Base-by-base conservation (phyloP, 2,888 invertebrate genomes). In the Lysandra coridon region DNA sequence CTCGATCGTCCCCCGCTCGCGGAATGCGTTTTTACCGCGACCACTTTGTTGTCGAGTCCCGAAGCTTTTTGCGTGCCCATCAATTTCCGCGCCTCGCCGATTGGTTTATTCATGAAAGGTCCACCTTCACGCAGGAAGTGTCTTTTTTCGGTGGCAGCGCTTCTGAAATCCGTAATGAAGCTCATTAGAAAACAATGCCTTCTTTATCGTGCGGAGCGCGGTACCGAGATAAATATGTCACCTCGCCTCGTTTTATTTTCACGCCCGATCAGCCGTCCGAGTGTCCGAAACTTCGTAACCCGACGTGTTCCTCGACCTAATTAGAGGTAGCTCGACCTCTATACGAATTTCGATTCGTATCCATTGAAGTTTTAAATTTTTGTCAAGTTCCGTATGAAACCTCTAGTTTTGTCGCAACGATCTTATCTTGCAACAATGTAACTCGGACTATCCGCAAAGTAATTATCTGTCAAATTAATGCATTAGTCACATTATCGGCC, bases 91-190 rank as follows among this genome's bases (percentile, higher is more conserved):
- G 94, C 93, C 92, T 93, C 88, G 83, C 82, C 88, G 88, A 91
- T 91, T 93, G 93, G 93, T 94, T 94, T 94, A 94, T 94, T 94
- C 94, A 94, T 94, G 93, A 93, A 91, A 89, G 88, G 85, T 86
- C 86, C 88, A 90, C 89, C 88, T 90, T 89, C 88, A 91, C 92
- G 92, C 92, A 93, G 93, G 94, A 94, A 94, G 91, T 92, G 88
- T 84, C 87, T 91, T 93, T 93, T 94, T 94, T 92, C 88, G 90
- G 88, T 83, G 84, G 83, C 84, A 86, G 86, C 87, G 88, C 85
- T 84, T 86, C 91, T 92, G 90, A 93, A 93, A 93, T 93, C 92
- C 92, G 91, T 92, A 91, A 93, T 92, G 92, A 92, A 89, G 87
- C 89, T 92, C 91, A 90, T 92, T 91, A 88, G 91, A 91, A 92